These are phyloP conservation scores for Philotrypesis tridentata DNA, from an alignment of 1,140 invertebrate species.

Conservation along the genomic window DNA sequence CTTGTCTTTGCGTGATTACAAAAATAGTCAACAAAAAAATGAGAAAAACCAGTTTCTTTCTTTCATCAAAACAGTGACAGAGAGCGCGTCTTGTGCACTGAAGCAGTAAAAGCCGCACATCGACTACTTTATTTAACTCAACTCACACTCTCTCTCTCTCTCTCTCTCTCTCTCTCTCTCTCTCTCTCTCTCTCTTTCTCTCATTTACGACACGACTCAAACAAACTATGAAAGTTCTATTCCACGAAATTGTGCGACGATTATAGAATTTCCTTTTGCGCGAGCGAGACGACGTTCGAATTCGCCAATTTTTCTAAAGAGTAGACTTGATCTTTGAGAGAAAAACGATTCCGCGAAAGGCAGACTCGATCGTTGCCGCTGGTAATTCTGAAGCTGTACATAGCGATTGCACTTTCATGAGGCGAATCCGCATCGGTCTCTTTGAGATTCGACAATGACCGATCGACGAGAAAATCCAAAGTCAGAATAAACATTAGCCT, in stretches of 20 bases:
- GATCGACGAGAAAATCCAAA: not conserved
- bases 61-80: constrained; percentile 44
- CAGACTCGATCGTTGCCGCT: not conserved
- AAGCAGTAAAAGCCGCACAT: constrained; percentile 56
- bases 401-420: not conserved
- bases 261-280: not conserved
- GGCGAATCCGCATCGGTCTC: not conserved
- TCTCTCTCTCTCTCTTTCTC: too few relatives aligned
- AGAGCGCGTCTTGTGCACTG: constrained; percentile 13
- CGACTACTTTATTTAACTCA: constrained; percentile 46
- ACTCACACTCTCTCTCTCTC: constrained; percentile 23
- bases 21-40: constrained; percentile 52
- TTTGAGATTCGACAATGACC: not conserved
- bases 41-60: constrained; percentile 52
- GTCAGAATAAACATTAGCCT: not conserved
- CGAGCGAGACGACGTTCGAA: not conserved
- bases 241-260: not conserved
- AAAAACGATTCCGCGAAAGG: not conserved
- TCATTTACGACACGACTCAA: constrained; percentile 1
- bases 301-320: not conserved
- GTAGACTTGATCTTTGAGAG: not conserved
- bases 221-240: constrained; percentile 3
- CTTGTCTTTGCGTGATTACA: constrained; percentile 53
- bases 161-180: too few relatives aligned
- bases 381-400: not conserved